Evolutionary conservation across 2,797 vertebrate genomes (phyloP).

Genomic region (Psittacula derbiana): DNA sequence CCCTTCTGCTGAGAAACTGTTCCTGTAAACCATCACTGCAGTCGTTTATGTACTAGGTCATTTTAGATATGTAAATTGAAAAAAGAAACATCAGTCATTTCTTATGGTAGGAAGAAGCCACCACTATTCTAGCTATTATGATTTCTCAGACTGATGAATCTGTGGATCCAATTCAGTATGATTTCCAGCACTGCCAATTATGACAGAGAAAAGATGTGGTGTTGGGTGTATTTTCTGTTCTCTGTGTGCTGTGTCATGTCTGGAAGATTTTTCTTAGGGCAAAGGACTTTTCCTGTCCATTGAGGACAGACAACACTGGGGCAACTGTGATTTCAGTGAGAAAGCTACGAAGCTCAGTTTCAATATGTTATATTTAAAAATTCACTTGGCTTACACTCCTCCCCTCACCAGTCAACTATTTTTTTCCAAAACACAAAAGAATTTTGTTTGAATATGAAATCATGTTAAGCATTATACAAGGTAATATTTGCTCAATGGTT

Average conservation of each 20-base stretch:
- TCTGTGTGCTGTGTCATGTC: rapidly evolving
- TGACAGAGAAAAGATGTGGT: background rate
- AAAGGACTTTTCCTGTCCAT: background rate
- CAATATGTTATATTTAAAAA: background rate
- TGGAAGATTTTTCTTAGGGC: background rate
- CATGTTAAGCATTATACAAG: rapidly evolving
- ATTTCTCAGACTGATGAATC: background rate
- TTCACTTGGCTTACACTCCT: background rate
- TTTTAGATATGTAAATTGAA: background rate
- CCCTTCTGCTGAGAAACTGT: background rate
- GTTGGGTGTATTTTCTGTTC: background rate
- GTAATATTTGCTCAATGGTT: background rate
- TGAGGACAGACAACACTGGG: background rate
- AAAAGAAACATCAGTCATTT: background rate
- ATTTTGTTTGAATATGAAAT: background rate
- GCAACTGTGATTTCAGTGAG: background rate
- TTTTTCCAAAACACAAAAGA: background rate
- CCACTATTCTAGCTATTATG: rapidly evolving
- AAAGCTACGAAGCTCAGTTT: background rate
- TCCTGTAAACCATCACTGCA: background rate
- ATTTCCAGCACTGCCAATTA: background rate
- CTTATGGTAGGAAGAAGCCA: background rate
- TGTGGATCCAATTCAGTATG: background rate
- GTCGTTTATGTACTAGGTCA: background rate
- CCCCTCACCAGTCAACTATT: background rate